Conservation (phyloP, 2,888 invertebrate species). For the Dryobota labecula region DNA sequence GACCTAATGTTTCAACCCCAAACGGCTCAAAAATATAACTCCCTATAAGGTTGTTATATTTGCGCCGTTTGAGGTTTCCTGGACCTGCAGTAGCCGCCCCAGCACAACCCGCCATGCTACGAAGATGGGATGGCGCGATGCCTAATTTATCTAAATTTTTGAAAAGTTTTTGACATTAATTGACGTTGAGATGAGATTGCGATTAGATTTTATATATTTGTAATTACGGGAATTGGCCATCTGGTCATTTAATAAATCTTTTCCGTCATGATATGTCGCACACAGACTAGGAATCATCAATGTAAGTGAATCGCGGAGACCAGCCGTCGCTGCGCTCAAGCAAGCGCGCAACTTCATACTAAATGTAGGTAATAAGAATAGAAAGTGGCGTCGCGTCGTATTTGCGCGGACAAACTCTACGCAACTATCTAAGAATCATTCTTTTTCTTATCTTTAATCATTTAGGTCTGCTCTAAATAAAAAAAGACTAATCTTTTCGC, state of each 20-base stretch:
- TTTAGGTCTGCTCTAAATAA: background rate
- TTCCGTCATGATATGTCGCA: conserved; percentile 5
- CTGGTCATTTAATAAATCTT: background rate
- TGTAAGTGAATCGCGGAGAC: conserved; percentile 10
- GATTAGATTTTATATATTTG: background rate
- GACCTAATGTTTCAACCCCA: too few relatives aligned
- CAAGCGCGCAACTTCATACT: conserved; percentile 13
- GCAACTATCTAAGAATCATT: conserved; percentile 1
- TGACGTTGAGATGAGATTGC: background rate
- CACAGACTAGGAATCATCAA: background rate
- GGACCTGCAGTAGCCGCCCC: too few relatives aligned
- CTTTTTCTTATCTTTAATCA: conserved; percentile 5
- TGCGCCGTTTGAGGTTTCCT: too few relatives aligned
- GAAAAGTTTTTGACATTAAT: background rate
- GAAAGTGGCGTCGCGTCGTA: conserved; percentile 26
- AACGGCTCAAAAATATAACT: too few relatives aligned
- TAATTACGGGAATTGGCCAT: background rate
- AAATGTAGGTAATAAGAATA: conserved; percentile 42
- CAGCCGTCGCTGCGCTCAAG: conserved; percentile 8
- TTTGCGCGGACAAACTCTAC: conserved; percentile 13
- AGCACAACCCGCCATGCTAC: too few relatives aligned
- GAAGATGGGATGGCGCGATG: too few relatives aligned
- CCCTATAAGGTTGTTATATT: too few relatives aligned
- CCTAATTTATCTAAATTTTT: background rate
- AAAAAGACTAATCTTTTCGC: background rate